Evolutionary conservation across 2,113 vertebrate genomes (phyloP).

Genomic region (Laterallus jamaicensis): DNA sequence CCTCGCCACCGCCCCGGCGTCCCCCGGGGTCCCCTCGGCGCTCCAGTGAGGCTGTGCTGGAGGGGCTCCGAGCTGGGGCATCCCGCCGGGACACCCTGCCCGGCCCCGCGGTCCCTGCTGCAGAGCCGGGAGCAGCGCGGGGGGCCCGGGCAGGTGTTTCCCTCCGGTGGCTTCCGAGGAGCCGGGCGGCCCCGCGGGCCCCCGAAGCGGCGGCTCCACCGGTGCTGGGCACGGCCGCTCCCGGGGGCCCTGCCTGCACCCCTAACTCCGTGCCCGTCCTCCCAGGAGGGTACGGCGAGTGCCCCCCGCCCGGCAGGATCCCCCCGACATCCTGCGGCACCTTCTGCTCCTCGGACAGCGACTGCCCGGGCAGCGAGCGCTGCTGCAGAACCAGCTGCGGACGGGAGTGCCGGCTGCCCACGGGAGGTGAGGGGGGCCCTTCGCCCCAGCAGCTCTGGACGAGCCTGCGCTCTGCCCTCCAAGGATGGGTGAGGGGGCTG

Average conservation of each 20-base stretch:
- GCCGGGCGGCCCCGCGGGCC: no score
- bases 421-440: not conserved
- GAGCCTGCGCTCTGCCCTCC: not conserved
- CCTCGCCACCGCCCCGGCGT: not conserved
- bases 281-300: not conserved
- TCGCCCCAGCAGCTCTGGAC: not conserved
- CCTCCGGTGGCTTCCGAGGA: not conserved
- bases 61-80: not conserved
- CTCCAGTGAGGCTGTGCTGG: not conserved
- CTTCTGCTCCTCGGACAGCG: not conserved
- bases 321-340: rapidly evolving
- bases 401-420: not conserved
- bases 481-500: not conserved
- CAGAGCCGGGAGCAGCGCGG: not conserved
- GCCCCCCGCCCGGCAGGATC: rapidly evolving
- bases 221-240: not conserved
- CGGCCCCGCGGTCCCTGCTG: not conserved
- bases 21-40: not conserved
- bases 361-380: not conserved
- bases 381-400: not conserved
- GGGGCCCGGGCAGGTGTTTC: no score
- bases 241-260: not conserved
- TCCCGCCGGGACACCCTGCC: not conserved
- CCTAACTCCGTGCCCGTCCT: no score
- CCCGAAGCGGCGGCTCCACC: not conserved